phyloP scores from a whole-genome alignment of 2,113 vertebrate genomes.

The Dolichallabes microphthalmus region DNA sequence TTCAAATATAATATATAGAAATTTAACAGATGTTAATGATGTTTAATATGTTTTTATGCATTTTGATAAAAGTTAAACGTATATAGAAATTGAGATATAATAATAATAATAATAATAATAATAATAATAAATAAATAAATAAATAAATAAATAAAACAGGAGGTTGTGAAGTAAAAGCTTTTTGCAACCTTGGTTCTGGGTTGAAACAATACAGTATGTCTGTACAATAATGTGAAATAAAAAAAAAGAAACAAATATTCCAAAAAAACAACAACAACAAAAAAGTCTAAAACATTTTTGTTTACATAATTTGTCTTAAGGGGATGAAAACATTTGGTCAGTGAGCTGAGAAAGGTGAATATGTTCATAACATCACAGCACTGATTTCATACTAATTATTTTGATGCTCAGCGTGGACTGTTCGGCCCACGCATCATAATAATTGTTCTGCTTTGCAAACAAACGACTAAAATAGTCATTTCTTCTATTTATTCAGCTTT shows the following conservation, averaged over 20 bases:
- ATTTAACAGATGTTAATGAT: neutral
- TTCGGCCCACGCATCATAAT: neutral
- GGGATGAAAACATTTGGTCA: neutral
- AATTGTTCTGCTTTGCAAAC: neutral
- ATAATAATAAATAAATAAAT: too few relatives aligned
- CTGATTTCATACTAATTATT: neutral
- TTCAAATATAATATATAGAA: neutral
- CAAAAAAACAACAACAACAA: neutral
- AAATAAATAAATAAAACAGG: neutral
- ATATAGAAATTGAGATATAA: too few relatives aligned
- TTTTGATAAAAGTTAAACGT: too few relatives aligned
- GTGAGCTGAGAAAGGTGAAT: neutral
- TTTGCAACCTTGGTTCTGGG: neutral
- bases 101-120: too few relatives aligned
- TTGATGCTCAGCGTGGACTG: neutral
- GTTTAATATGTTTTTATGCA: neutral
- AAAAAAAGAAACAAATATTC: neutral
- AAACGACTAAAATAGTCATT: neutral
- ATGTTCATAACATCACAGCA: neutral
- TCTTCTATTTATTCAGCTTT: neutral
- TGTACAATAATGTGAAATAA: neutral
- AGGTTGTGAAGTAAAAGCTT: neutral
- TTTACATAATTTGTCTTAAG: neutral
- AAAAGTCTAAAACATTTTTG: neutral
- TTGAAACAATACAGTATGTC: neutral